Evolutionary conservation across 2,797 vertebrate species (phyloP).

Genomic region (Ctenopoma multispine): DNA sequence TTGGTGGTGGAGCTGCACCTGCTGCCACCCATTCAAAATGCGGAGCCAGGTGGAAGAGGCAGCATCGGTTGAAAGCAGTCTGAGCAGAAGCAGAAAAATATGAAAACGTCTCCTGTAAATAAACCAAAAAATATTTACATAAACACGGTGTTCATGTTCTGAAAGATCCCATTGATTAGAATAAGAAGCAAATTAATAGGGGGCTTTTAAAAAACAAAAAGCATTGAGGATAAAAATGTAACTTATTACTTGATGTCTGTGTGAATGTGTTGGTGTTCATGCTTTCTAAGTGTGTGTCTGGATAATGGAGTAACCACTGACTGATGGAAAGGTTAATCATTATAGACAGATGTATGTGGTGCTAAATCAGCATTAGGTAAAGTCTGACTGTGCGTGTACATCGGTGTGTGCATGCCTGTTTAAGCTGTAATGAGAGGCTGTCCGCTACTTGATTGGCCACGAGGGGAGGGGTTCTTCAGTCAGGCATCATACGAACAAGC

Average conservation of each 20-base stretch:
- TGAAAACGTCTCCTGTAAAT: not conserved
- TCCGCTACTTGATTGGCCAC: conserved; percentile 43
- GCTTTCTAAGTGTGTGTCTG: conserved; percentile 41
- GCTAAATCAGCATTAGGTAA: conserved; percentile 71
- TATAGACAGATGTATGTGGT: conserved; percentile 73
- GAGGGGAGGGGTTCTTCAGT: conserved; percentile 31
- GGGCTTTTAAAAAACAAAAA: too few species aligned
- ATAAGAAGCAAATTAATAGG: not conserved
- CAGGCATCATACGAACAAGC: conserved; percentile 54
- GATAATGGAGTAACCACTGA: conserved; percentile 65
- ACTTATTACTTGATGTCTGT: conserved; percentile 15
- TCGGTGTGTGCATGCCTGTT: conserved; percentile 39
- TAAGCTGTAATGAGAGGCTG: conserved; percentile 59
- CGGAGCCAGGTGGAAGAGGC: not conserved
- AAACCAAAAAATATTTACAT: not conserved
- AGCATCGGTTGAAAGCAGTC: not conserved
- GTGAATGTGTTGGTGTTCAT: conserved; percentile 13
- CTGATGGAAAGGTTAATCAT: conserved; percentile 81
- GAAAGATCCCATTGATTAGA: not conserved
- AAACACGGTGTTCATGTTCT: not conserved
- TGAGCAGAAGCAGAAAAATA: not conserved
- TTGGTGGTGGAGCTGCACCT: not conserved
- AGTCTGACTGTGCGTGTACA: conserved; percentile 28
- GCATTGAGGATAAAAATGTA: conserved; percentile 1
- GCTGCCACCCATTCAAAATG: not conserved